Base-by-base conservation (phyloP, 2,113 vertebrate genomes). In the Cyanoramphus novaezelandiae region DNA sequence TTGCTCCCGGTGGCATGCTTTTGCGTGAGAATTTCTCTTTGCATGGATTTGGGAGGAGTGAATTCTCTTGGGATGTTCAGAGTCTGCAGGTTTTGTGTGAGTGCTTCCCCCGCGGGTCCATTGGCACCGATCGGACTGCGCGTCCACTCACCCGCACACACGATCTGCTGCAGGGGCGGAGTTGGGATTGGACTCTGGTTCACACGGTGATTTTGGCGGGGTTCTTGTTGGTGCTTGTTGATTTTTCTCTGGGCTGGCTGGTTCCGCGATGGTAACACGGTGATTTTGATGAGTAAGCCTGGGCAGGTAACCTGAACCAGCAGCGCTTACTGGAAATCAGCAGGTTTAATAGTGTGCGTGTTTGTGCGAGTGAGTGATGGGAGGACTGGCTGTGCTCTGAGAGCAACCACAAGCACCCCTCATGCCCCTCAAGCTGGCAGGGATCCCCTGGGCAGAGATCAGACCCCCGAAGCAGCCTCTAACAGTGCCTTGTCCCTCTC, bases 201-300 rank as follows among this genome's bases (percentile, higher is more conserved):
- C 96, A 92, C 96, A 92, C 87, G 95, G 93, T 97, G 94, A 97
- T 97, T 97, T 94, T 94, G 94, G 93, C 15, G 75, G 93, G 92
- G 88, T 96, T 97, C 93, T 95, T 95, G 96, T 95, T 97, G 95
- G 95, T 96, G 96, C 93, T 96, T 97, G 88, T 97, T 87, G 91
- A 94, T 97, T 93, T 90, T 95, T 89, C 94, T 93, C 80, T 95
- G 96, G 92, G 89, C 84, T 97, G 93, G 92, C 89, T 94, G 93
- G 78, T 95, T 95, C 86, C 13, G 92, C 83, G 0, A 57, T 88
- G 95, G 95, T 95, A 93, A 91, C 37, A 17, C 1, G 84, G 93
- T 94, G 96, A 92, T 97, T 87, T 85, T 65, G 71, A 90, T 93
- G 92, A 90, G 91, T 94, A 91, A 93, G 82, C 67, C 83, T 89